Base-by-base conservation (phyloP, 2,888 invertebrate genomes). In the Archips crataeganus region DNA sequence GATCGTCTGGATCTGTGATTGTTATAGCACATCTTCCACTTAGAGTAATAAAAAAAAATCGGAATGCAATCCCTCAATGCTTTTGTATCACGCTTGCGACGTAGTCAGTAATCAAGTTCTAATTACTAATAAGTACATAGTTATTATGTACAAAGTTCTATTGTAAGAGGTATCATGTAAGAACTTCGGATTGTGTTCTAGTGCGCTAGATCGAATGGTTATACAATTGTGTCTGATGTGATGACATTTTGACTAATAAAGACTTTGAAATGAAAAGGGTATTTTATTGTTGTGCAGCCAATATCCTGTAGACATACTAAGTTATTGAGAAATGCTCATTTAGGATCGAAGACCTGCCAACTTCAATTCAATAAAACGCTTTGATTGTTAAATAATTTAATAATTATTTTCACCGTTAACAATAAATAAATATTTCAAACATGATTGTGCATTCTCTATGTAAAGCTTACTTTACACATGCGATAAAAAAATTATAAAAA, bases 131-230 rank as follows among this genome's bases (percentile, higher is more conserved):
- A 60, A 49, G 60, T 68, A 68, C 60, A 60, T 68, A 60, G 67
- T 59, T 39, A 13, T 69, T 70, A 42, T 70, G 69, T 70, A 70
- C 36, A 23, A 47, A 34, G 34, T 60, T 13, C 11, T 68, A 47
- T 32, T 15, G 47, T 60, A 32, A 11, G 36, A 32, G 63, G 23
- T 10, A 34, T 15, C 36, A 47, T 36, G 15, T 45, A 36, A 57
- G 15, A 23, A 23, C 3, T 15, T 23, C 49, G 8, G 42, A 74
- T 64, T 72, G 62, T 60, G 71, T 62, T 77, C 79, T 79, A 78
- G 78, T 74, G 67, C 74, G 77, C 79, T 80, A 79, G 78, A 74
- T 75, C 64, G 49, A 57, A 47, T 47, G 63, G 63, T 47, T 63
- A 67, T 76, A 77, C 10, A 23, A 75, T 77, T 75, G 75, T 77